A percentile compares a stretch with the other conserved stretches of the same genome.
These are phyloP conservation scores for Kuschelorhynchus macadamiae DNA, from an alignment of 2,888 invertebrate species.

Conservation along the genomic window DNA sequence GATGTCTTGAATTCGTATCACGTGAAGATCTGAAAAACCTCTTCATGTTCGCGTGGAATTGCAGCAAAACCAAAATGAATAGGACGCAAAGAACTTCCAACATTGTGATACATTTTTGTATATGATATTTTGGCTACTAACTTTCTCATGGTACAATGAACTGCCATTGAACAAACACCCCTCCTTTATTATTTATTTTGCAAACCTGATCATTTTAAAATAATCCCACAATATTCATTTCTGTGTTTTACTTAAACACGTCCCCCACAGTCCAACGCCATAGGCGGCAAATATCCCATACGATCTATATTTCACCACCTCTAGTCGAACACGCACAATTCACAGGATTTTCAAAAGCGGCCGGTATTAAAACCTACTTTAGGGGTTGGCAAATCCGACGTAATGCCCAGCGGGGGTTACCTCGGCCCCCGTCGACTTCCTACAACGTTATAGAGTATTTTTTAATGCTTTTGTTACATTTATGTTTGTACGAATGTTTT, in stretches of 20 bases:
- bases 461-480: slow-evolving; percentile 58
- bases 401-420: slow-evolving; percentile 59
- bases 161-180: too few relatives aligned
- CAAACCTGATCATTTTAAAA: too few relatives aligned
- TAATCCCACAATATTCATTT: too few relatives aligned
- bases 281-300: slow-evolving; percentile 19
- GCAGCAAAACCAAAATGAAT: too few relatives aligned
- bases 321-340: slow-evolving; percentile 51
- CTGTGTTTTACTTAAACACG: background rate
- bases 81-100: too few relatives aligned
- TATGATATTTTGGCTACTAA: too few relatives aligned
- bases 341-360: slow-evolving; percentile 55
- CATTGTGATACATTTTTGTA: too few relatives aligned
- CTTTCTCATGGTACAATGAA: too few relatives aligned
- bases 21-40: too few relatives aligned
- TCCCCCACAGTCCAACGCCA: background rate
- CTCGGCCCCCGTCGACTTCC: slow-evolving; percentile 60
- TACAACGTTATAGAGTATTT: slow-evolving; percentile 59
- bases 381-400: slow-evolving; percentile 59
- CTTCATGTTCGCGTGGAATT: too few relatives aligned
- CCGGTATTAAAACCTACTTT: slow-evolving; percentile 61
- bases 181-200: too few relatives aligned
- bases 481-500: slow-evolving; percentile 59
- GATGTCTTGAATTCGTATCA: too few relatives aligned
- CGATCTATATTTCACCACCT: slow-evolving; percentile 45